Evolutionary conservation across 2,113 vertebrate species (phyloP), one percentile per base, ranked within the genome.

Genomic region (Ibidorhyncha struthersii): DNA sequence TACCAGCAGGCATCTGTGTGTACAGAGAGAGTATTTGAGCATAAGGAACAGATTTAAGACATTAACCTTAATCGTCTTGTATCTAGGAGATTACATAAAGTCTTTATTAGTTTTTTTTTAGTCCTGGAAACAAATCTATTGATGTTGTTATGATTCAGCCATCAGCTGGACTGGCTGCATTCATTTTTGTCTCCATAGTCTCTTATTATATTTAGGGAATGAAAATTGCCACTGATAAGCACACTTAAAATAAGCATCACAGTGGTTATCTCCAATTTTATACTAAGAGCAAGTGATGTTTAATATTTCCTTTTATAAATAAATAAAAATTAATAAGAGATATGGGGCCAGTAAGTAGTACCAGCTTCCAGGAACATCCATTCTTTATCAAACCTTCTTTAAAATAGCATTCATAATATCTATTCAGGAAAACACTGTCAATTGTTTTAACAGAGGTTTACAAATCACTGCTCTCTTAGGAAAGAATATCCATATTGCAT

Each of bases 71-170:
- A 74, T 26, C n/a, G 7, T 80, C 12, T 32, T 81, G 63, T 87
- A 83, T 81, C 84, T 78, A 88, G 76, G 89, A 71, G 70, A 91
- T 56, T 67, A 66, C 15, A 2, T 38, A 62, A 86, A 90, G 38
- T n/a, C 21, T 70, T 81, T 59, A 88, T 71, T 78, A 78, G 34
- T 45, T 17, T 41, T 76, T 69, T 86, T 92, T 96, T 41, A 90
- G 76, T 86, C 62, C 41, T 52, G 52, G 49, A 89, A 96, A 78
- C 29, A 94, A 90, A 95, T 89, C 79, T 87, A 76, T 62, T 72
- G 87, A 73, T 56, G 55, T 12, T 96, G 89, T 85, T 97, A 90
- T 67, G 84, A 91, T 83, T 96, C 82, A 77, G 62, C n/a, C 78
- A 62, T 89, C 23, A 76, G 43, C 61, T 72, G 58, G 41, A 55